Evolutionary conservation across 2,797 vertebrate genomes (phyloP), one percentile per base, ranked within the genome.

Genomic region (Tapera naevia): DNA sequence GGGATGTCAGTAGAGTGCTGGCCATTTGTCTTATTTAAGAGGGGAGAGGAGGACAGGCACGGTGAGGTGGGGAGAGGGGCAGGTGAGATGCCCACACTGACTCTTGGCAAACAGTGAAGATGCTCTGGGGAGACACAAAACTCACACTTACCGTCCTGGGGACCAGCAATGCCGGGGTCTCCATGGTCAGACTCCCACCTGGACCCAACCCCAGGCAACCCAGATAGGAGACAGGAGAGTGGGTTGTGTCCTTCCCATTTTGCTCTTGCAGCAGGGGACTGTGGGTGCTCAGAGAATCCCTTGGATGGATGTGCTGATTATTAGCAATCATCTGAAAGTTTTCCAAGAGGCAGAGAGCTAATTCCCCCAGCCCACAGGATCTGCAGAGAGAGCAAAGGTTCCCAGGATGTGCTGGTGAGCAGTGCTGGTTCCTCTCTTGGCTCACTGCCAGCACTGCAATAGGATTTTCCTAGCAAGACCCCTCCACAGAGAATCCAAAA

Each of bases 401-500:
- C 28, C 33, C 76, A 8, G 9, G 54, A 28, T 5, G 2, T 46
- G 37, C 9, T 2, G 3, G 3, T 37, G n/a, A 65, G 64, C 37
- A 60, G 51, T 69, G 46, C 39, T 4, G 3, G 57, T 10, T 88
- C 53, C 41, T 19, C 56, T 70, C 54, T 50, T 25, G 60, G 71
- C 76, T 88, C 1, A 0, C 54, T 57, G 48, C 35, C 64, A 66
- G 84, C 35, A 15, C 53, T 76, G 81, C 64, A 53, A 56, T 2
- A 39, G 89, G 75, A 41, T 88, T 86, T 94, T 89, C 46, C 87
- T 66, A 78, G 35, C 57, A 46, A 74, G 81, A 84, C 86, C 94
- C 72, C 54, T 62, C 43, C 3, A 6, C 35, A 72, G 66, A 60
- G 48, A 85, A 65, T 57, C 69, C 61, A 62, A 5, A 5, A 82